Percentiles rank a stretch among this genome's conserved stretches.
These are phyloP conservation scores for Zootoca vivipara DNA, from an alignment of 2,113 vertebrate genomes.

Conservation along the genomic window DNA sequence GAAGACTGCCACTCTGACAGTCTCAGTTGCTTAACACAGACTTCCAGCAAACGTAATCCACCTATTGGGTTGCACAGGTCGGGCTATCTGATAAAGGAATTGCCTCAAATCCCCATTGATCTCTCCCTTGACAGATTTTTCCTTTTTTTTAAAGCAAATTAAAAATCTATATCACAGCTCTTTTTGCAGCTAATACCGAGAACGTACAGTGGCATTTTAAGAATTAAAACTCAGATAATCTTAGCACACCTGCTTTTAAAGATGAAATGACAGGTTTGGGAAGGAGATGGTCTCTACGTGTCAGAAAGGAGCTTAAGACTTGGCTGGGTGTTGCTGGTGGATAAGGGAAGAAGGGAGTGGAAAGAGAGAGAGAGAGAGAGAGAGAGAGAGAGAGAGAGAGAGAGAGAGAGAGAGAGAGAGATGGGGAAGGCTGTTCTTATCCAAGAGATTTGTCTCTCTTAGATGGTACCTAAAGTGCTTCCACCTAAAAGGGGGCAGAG, in stretches of 20 bases:
- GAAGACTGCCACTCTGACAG: background rate
- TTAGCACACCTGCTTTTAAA: conserved; percentile 11
- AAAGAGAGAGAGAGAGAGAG: background rate
- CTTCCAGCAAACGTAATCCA: background rate
- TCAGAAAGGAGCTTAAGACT: background rate
- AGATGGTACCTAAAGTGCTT: background rate
- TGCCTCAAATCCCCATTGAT: background rate
- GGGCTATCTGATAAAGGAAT: background rate
- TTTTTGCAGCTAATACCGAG: background rate
- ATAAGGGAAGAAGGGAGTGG: background rate
- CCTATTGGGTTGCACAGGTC: background rate
- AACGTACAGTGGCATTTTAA: background rate
- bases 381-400: background rate
- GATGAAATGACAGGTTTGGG: background rate
- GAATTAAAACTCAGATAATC: background rate
- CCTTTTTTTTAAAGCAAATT: background rate
- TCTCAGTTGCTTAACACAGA: background rate
- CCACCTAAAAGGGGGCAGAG: no score
- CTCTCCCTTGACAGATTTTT: background rate
- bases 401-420: background rate
- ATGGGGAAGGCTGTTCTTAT: no score
- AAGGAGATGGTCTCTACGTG: background rate
- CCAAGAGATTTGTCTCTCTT: background rate
- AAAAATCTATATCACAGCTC: background rate
- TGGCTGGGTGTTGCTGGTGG: background rate